Evolutionary conservation across 2,113 vertebrate species (phyloP).

Genomic region (Callorhinus ursinus): DNA sequence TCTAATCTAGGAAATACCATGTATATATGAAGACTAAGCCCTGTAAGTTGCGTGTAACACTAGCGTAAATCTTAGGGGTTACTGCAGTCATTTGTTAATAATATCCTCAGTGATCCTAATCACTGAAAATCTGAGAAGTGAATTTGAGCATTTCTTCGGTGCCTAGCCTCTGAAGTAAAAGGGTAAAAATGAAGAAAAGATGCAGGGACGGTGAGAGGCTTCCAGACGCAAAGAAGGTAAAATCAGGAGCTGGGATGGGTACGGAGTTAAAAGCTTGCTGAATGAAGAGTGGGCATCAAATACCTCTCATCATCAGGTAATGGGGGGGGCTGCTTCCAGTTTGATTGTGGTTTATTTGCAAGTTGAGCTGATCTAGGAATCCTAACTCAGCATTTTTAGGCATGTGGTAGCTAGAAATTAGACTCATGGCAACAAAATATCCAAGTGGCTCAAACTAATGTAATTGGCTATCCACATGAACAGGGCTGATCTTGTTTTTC

Average conservation of each 20-base stretch:
- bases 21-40: conserved; percentile 12
- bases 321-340: background rate
- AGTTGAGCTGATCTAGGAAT: background rate
- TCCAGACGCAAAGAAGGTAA: background rate
- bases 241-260: background rate
- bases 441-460: conserved; percentile 36
- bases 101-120: background rate
- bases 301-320: background rate
- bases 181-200: background rate
- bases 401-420: conserved; percentile 31
- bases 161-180: background rate
- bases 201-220: background rate
- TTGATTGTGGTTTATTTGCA: conserved; percentile 3
- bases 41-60: background rate
- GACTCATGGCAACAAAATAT: conserved; percentile 34
- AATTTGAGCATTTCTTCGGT: conserved; percentile 44
- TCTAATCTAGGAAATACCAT: conserved; percentile 37
- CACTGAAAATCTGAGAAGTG: conserved; percentile 5
- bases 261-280: background rate
- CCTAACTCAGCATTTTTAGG: background rate
- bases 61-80: background rate
- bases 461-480: background rate
- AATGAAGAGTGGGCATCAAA: background rate
- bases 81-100: background rate
- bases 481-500: conserved; percentile 19